Base-by-base conservation (phyloP, 2,113 vertebrate species). In the Aptenodytes patagonicus region DNA sequence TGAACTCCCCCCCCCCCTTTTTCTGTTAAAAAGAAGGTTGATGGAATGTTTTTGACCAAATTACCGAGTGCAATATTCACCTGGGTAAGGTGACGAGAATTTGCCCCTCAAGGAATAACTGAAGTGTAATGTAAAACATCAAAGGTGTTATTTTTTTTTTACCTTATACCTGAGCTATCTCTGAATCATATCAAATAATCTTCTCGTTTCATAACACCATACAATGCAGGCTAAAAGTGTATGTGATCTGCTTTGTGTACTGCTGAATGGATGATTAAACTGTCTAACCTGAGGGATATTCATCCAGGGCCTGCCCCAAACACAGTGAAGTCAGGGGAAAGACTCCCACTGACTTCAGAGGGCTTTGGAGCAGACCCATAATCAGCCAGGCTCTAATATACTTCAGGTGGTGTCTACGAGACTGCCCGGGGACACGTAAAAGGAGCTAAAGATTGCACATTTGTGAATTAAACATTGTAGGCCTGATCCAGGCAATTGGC, bases 131-230 rank as follows among this genome's bases (percentile, higher is more conserved):
- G 94, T 88, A 83, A 90, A 91, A 97, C 95, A 97, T 97, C 96
- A 97, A 97, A 96, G 97, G 62, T 94, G 65, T 38, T 82, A 7
- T 32, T 87, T 82, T 62, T 78, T 87, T 89, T 89, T 72, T 38
- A 66, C 87, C 66, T 91, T 97, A 93, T 97, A 96, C 91, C 29
- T 95, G 87, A 94, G 91, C 95, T 97, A 97, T 96, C 97, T 97
- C 96, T 97, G 96, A 97, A 97, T 97, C 95, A 91, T 96, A 97
- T 97, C 94, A 97, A 97, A 97, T 95, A 97, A 97, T 97, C 97
- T 96, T 93, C 89, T 93, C 87, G 1, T 96, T 96, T 97, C 97
- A 96, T 97, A 96, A 96, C 94, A 94, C 82, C 73, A 65, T 94
- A 97, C 97, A 95, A 97, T 97, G 93, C 91, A 93, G 96, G 93